Evolutionary conservation across 2,888 invertebrate species (phyloP).

Genomic region (Prosapia bicincta): DNA sequence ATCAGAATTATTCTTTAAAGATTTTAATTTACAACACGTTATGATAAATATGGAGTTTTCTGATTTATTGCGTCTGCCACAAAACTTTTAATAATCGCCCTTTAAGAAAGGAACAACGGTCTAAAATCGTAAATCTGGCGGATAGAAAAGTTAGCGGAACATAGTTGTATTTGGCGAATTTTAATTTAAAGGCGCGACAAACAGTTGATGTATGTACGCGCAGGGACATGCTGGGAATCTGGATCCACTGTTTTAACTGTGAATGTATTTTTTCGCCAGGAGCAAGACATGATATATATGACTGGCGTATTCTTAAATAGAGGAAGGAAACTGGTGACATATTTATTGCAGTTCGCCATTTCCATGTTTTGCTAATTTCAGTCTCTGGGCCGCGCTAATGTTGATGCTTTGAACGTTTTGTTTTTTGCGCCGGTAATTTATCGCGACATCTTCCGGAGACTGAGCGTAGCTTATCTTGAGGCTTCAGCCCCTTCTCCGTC

Average conservation of each 20-base stretch:
- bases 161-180: neutral
- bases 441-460: conserved; percentile 26
- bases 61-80: too few species aligned
- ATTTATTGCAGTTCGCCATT: conserved; percentile 24
- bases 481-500: conserved; percentile 13
- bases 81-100: neutral
- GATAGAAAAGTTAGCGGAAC: neutral
- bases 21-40: too few species aligned
- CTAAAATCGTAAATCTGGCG: neutral
- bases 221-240: neutral
- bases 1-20: too few species aligned
- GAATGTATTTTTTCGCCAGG: neutral
- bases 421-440: conserved; percentile 24
- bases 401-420: conserved; percentile 30
- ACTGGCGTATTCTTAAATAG: conserved; percentile 10
- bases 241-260: neutral
- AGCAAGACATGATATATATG: neutral
- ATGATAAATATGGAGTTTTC: too few species aligned
- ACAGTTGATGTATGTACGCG: neutral
- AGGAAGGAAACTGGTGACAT: conserved; percentile 28
- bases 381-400: conserved; percentile 27
- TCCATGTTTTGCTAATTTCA: conserved; percentile 35
- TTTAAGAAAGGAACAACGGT: neutral
- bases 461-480: conserved; percentile 23
- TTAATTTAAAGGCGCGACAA: neutral